Base-by-base conservation (phyloP, 2,113 vertebrate genomes). In the Geothlypis trichas region DNA sequence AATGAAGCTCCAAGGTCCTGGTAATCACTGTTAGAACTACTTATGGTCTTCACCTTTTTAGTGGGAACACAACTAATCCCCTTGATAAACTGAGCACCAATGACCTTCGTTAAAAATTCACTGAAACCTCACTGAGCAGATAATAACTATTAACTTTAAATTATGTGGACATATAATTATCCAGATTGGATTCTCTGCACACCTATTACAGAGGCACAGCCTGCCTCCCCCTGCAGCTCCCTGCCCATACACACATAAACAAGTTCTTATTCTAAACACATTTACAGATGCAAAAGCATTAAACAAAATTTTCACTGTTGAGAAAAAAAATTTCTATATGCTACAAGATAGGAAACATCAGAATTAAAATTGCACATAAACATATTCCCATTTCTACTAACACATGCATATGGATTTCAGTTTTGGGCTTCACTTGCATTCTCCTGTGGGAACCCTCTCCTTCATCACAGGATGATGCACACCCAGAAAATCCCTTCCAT, bases 41-140 rank as follows among this genome's bases (percentile, higher is more conserved):
- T 93, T 85, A 90, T 35, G 51, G 63, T 80, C 75, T 47, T 93
- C 75, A 93, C 39, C 39, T 22, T 83, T 93, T 52, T 75, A 55
- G 72, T 74, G 61, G 55, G 65, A 90, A 84, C 67, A 74, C 0
- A 0, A 55, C 67, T 88, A 90, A 94, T 63, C 75, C 18, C 16
- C 47, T 85, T 94, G 84, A 96, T 79, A 82, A 89, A 96, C 74
- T 23, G 78, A 88, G 58, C 49, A 57, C 21, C 92, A 31, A 4
- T 81, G 95, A 92, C 87, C 93, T 90, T 41, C 0, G 8, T 86
- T 95, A 93, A 95, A 88, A 90, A 84, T 77, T 90, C 91, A 95
- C 59, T 68, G 63, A 85, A 94, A 96, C 33, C 46, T 93, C 68
- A 66, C 68, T 47, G 46, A 63, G 69, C 75, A 91, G 91, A 80